Evolutionary conservation across 2,888 invertebrate species (phyloP).

Genomic region (Euplagia quadripunctaria): DNA sequence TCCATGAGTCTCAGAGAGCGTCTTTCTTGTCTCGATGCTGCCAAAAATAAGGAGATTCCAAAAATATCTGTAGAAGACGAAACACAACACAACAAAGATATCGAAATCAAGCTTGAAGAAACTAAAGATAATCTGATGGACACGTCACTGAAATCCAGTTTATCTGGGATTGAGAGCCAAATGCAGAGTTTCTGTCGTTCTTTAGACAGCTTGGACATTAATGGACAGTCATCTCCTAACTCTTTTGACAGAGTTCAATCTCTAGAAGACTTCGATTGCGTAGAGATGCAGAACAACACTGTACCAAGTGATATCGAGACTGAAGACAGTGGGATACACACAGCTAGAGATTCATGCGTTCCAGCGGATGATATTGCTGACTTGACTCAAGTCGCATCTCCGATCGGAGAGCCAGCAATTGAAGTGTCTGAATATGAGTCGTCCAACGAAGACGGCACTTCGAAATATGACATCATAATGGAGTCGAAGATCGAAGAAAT

Average conservation of each 20-base stretch:
- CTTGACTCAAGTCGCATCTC: constrained; percentile 82
- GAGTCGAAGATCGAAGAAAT: constrained; percentile 73
- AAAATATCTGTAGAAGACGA: constrained; percentile 79
- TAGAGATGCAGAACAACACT: constrained; percentile 87
- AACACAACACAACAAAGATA: constrained; percentile 64
- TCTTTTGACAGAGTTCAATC: constrained; percentile 89
- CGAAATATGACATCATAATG: constrained; percentile 67
- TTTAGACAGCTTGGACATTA: constrained; percentile 89
- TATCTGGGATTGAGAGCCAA: constrained; percentile 84
- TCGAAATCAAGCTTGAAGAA: constrained; percentile 64
- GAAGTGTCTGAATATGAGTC: constrained; percentile 82
- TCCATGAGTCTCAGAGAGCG: constrained; percentile 86
- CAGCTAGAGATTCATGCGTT: constrained; percentile 92
- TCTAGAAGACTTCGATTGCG: constrained; percentile 88
- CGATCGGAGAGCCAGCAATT: constrained; percentile 79
- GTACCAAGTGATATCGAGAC: constrained; percentile 89
- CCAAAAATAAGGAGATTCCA: constrained; percentile 82
- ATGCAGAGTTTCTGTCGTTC: constrained; percentile 89
- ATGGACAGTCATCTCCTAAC: constrained; percentile 84
- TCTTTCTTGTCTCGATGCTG: constrained; percentile 83
- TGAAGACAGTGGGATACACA: constrained; percentile 93
- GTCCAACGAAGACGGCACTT: constrained; percentile 77
- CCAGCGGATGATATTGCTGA: constrained; percentile 92
- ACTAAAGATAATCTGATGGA: constrained; percentile 67
- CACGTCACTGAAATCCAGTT: constrained; percentile 73